A percentile compares a stretch with the other conserved stretches of the same genome.
phyloP scores from a whole-genome alignment of 2,797 vertebrate genomes.

The Sebastolobus altivelis region DNA sequence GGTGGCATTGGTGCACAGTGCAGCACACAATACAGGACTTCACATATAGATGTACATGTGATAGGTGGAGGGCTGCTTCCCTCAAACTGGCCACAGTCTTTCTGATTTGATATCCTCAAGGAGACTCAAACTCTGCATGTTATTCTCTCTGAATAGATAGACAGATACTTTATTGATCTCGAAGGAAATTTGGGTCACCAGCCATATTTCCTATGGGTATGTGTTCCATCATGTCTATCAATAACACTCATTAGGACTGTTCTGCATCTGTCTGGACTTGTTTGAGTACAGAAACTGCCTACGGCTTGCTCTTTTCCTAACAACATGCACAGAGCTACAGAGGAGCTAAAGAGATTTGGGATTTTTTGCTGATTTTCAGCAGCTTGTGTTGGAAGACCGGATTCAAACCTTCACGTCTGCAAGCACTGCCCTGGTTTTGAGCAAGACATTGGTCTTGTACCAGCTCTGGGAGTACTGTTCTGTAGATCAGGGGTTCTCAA shows the following conservation, averaged over 20 bases:
- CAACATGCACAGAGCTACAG: background rate
- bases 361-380: conserved; percentile 14
- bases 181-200: background rate
- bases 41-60: background rate
- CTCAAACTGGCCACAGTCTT: background rate
- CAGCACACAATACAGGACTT: background rate
- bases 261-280: conserved; percentile 54
- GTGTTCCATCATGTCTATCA: conserved; percentile 43
- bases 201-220: background rate
- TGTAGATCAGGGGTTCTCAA: background rate
- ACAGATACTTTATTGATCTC: no score
- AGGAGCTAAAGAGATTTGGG: conserved; percentile 7
- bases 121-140: background rate
- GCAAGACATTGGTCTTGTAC: background rate
- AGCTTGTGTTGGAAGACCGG: background rate
- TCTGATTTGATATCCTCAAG: conserved; percentile 1
- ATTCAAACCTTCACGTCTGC: background rate
- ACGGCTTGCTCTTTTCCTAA: background rate
- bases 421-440: background rate
- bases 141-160: background rate
- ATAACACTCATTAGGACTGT: conserved; percentile 1
- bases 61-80: background rate
- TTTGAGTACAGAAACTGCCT: conserved; percentile 18
- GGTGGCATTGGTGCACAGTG: background rate
- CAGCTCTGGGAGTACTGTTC: background rate